These are phyloP conservation scores for Aramus guarauna DNA, from an alignment of 2,113 vertebrate genomes.

Conservation along the genomic window DNA sequence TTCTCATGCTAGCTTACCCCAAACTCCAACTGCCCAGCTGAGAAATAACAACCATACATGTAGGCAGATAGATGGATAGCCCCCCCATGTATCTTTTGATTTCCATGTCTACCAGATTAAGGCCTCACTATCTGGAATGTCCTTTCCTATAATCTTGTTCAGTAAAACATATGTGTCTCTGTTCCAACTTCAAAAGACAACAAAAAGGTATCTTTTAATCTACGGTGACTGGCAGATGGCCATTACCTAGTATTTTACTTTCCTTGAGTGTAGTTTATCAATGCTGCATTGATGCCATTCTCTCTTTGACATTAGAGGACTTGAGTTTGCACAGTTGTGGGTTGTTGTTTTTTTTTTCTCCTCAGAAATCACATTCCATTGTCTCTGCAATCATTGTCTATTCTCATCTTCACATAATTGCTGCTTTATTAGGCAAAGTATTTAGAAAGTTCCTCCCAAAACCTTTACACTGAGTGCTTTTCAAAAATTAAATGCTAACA, in stretches of 20 bases:
- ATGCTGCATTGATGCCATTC: neutral
- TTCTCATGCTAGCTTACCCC: neutral
- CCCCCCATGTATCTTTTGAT: neutral
- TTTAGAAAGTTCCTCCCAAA: conserved; percentile 7
- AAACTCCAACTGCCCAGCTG: neutral
- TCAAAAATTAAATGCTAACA: conserved; percentile 18
- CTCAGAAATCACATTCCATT: conserved; percentile 15
- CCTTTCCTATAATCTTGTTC: neutral
- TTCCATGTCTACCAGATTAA: neutral
- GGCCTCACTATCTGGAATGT: neutral
- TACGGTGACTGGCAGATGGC: neutral
- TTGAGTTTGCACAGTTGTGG: neutral
- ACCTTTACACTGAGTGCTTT: neutral
- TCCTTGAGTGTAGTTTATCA: neutral
- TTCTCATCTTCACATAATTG: conserved; percentile 25
- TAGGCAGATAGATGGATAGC: neutral
- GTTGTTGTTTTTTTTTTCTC: neutral
- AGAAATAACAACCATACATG: neutral
- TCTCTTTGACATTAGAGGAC: neutral
- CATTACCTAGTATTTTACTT: neutral
- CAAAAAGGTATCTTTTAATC: neutral
- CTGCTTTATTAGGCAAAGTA: conserved; percentile 21
- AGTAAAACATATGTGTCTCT: neutral
- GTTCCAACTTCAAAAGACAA: neutral
- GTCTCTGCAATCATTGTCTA: conserved; percentile 4